A percentile compares a stretch with the other conserved stretches of the same genome.
Evolutionary conservation across 2,888 invertebrate species (phyloP).

Genomic region (Drosophila sordidapex): DNA sequence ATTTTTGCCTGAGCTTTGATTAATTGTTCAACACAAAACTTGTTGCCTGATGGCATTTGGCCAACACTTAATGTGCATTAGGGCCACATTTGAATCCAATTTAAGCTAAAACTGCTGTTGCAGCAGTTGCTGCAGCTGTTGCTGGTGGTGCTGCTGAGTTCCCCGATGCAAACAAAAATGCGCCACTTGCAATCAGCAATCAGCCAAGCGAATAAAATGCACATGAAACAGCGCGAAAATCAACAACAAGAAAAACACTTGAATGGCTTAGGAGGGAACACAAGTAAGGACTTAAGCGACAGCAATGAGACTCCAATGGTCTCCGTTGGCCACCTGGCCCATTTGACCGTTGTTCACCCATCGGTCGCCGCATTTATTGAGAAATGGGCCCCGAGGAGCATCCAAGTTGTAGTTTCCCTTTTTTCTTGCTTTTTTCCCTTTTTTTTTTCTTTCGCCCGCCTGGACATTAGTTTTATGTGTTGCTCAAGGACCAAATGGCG

Average conservation of each 20-base stretch:
- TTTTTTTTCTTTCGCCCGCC: conserved; percentile 29
- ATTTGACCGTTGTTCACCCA: conserved; percentile 12
- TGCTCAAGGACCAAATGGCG: conserved; percentile 50
- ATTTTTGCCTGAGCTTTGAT: conserved; percentile 10
- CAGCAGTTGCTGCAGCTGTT: background rate
- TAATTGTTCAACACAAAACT: conserved; percentile 15
- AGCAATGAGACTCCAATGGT: conserved; percentile 4
- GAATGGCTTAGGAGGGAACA: conserved; percentile 4
- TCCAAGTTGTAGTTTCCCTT: conserved; percentile 35
- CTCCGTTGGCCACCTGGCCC: conserved; percentile 18
- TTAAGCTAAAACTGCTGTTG: background rate
- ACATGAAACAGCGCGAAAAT: conserved; percentile 34
- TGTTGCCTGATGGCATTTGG: conserved; percentile 30
- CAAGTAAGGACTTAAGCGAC: conserved; percentile 11
- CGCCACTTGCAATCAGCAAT: conserved; percentile 53
- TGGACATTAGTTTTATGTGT: conserved; percentile 65
- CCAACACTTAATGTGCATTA: conserved; percentile 6
- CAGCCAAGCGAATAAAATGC: conserved; percentile 53
- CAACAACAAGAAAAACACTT: conserved; percentile 21
- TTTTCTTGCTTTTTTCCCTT: background rate
- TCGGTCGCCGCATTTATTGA: conserved; percentile 46
- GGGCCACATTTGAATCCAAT: conserved; percentile 17
- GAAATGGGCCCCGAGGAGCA: conserved; percentile 52
- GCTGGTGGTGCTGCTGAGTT: background rate
- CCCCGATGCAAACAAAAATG: conserved; percentile 31